These are phyloP conservation scores for Odontomachus brunneus DNA, from an alignment of 1,140 invertebrate species.

Conservation along the genomic window DNA sequence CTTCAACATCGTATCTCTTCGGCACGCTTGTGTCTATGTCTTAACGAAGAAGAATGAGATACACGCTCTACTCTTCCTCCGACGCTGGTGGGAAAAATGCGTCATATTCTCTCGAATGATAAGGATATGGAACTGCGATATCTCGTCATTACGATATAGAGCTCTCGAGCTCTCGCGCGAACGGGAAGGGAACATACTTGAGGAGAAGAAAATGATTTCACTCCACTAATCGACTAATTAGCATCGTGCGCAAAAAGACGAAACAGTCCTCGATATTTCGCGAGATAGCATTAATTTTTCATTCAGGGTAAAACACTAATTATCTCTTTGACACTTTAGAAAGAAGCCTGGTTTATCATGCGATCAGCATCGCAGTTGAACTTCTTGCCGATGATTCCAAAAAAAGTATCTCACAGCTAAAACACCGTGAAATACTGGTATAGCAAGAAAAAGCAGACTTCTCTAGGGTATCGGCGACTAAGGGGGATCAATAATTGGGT, in stretches of 20 bases:
- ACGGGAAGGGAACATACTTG: background rate
- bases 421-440: no score
- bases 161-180: no score
- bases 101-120: background rate
- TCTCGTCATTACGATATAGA: background rate
- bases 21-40: slow-evolving; percentile 1
- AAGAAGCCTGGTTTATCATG: no score
- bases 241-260: slow-evolving; percentile 11
- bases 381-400: no score
- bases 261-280: background rate
- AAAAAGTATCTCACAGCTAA: no score
- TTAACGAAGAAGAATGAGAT: slow-evolving; percentile 50
- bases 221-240: slow-evolving; percentile 17
- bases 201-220: background rate
- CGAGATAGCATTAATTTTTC: no score
- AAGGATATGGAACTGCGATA: background rate
- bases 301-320: no score
- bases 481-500: no score
- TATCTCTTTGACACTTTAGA: no score
- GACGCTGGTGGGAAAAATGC: background rate
- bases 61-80: slow-evolving; percentile 7
- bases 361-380: no score
- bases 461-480: no score
- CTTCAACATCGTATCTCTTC: slow-evolving; percentile 25
- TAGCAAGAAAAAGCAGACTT: no score